Base-by-base conservation (phyloP, 2,113 vertebrate genomes). In the Dipodomys ordii region DNA sequence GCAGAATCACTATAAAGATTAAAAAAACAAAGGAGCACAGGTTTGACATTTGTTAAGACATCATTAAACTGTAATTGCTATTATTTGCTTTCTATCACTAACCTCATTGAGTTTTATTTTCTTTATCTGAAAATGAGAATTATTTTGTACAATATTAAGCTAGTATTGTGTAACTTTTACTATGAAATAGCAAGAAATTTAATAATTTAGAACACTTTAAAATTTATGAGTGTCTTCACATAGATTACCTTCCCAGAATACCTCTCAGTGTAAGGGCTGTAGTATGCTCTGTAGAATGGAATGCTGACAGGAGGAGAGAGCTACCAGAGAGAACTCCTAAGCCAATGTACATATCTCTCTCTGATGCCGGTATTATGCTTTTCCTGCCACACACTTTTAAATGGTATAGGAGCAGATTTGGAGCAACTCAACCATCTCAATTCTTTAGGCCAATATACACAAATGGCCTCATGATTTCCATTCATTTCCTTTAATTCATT, bases 401-500 rank as follows among this genome's bases (percentile, higher is more conserved):
- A 49, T 71, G 35, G 32, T 35, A 1, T 23, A 83, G 27, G 0
- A 88, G 7, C 27, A 35, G 19, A 46, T 6, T 35, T 88, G n/a
- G 6, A 57, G 4, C 11, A 88, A 27, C 9, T 85, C 30, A 95
- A 62, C 53, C 23, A 2, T 86, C 20, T 73, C 27, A 57, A 20
- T 92, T 91, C 65, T 92, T 96, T 76, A 93, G 78, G 53, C 85
- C 80, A 92, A 83, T 85, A 74, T 79, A 85, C 32, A 90, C 16
- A 88, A 96, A 92, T 39, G 6, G 65, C 28, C 62, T 90, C 72
- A 49, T 73, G 67, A 86, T 94, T 96, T 88, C 68, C 49, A 87
- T 85, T 95, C 74, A 88, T 92, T 93, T 95, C 57, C 76, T 39
- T 88, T 83, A 90, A 88, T 87, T 73, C 13, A 94, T 85, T 82